These are phyloP conservation scores for Sialis lutaria DNA, from an alignment of 2,888 invertebrate genomes.

Conservation along the genomic window DNA sequence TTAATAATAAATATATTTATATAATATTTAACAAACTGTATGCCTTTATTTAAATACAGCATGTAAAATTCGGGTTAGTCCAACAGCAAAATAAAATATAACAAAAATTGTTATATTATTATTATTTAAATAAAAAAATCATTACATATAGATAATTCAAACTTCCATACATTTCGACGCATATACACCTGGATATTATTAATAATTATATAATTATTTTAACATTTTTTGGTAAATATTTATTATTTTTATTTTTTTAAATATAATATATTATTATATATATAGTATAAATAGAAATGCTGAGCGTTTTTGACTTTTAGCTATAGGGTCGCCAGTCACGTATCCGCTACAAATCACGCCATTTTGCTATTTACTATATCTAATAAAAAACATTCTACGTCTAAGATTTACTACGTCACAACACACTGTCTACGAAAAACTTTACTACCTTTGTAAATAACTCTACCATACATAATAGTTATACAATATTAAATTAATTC, in stretches of 20 bases:
- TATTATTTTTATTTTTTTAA: background rate
- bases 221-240: background rate
- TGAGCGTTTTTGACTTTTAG: slow-evolving; percentile 22
- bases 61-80: background rate
- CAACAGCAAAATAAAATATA: background rate
- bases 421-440: background rate
- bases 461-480: background rate
- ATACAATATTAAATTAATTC: slow-evolving; percentile 13
- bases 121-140: background rate
- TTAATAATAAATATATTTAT: too few relatives aligned
- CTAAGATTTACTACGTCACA: background rate
- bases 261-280: slow-evolving; percentile 8
- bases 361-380: too few relatives aligned
- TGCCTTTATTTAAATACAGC: too few relatives aligned
- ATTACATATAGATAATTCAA: background rate
- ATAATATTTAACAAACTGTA: background rate
- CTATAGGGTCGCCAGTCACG: slow-evolving; percentile 26
- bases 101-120: too few relatives aligned
- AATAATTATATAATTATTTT: background rate
- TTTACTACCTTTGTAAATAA: background rate
- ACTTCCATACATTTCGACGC: background rate
- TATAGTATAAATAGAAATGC: slow-evolving; percentile 22
- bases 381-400: too few relatives aligned
- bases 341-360: slow-evolving; percentile 13
- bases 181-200: background rate